Percentiles rank a stretch among this genome's conserved stretches.
These are phyloP conservation scores for Burhinus bistriatus DNA, from an alignment of 2,113 vertebrate genomes.

Conservation along the genomic window DNA sequence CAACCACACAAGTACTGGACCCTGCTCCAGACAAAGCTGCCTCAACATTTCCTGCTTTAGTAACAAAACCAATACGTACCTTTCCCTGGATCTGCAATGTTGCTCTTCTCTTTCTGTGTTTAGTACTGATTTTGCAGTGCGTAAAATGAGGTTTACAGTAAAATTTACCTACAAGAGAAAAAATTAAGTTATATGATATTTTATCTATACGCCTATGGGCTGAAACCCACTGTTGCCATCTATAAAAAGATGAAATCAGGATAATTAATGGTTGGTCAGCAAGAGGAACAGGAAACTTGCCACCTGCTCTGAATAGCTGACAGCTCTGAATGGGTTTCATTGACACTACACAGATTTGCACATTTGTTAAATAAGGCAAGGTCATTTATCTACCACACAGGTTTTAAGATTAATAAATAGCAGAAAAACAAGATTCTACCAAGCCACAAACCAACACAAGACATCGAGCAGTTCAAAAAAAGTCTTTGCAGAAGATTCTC, in stretches of 20 bases:
- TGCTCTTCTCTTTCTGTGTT: conserved; percentile 77
- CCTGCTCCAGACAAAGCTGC: not conserved
- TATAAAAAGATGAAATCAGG: not conserved
- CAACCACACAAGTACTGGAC: not conserved
- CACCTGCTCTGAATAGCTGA: not conserved
- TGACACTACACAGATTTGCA: not conserved
- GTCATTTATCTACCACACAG: not conserved
- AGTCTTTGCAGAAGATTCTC: not conserved
- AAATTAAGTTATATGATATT: not conserved
- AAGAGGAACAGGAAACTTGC: not conserved
- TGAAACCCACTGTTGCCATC: not conserved
- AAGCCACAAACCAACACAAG: not conserved
- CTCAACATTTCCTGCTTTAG: not conserved
- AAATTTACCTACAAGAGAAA: conserved; percentile 83
- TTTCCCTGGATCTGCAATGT: conserved; percentile 69
- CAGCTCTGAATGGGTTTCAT: not conserved
- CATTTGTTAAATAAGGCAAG: not conserved
- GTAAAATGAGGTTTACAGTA: conserved; percentile 95
- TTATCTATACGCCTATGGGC: not conserved
- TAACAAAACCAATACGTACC: conserved; percentile 6
- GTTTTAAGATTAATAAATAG: not conserved
- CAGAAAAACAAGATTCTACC: not conserved
- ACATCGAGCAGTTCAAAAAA: not conserved
- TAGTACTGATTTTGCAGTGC: conserved; percentile 81
- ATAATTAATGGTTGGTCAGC: not conserved